Conservation (phyloP, 2,797 vertebrate genomes). For the Enteromius trimaculatus region DNA sequence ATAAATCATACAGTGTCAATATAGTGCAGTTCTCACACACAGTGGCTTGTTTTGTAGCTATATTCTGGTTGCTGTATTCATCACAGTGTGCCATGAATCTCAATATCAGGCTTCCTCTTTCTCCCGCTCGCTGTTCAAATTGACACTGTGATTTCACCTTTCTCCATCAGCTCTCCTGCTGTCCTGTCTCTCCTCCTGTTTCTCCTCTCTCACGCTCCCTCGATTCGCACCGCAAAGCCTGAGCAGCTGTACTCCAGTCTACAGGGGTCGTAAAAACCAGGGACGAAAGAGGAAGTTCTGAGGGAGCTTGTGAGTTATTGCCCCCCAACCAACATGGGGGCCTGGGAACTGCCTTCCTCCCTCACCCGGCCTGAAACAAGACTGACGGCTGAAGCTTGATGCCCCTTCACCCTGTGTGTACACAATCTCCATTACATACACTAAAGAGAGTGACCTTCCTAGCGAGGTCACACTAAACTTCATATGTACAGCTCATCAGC, state of each 20-base stretch:
- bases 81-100: constrained; percentile 34
- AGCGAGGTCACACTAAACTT: constrained; percentile 18
- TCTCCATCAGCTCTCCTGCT: constrained; percentile 63
- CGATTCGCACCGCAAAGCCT: constrained; percentile 61
- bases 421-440: constrained; percentile 47
- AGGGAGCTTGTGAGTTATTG: constrained; percentile 77
- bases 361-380: constrained; percentile 63
- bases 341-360: constrained; percentile 80
- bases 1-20: not conserved
- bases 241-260: constrained; percentile 78
- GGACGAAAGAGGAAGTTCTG: constrained; percentile 80
- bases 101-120: constrained; percentile 38
- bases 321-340: constrained; percentile 74
- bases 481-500: constrained; percentile 27
- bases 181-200: constrained; percentile 59
- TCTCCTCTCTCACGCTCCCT: constrained; percentile 66
- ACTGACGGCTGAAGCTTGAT: constrained; percentile 53
- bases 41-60: constrained; percentile 5
- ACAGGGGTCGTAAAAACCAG: constrained; percentile 73
- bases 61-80: constrained; percentile 30
- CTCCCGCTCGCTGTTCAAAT: constrained; percentile 50
- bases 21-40: not conserved
- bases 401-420: constrained; percentile 54
- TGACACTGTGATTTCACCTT: constrained; percentile 57
- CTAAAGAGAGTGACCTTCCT: constrained; percentile 12